Evolutionary conservation across 2,888 invertebrate species (phyloP).

Genomic region (Xylocampa areola): DNA sequence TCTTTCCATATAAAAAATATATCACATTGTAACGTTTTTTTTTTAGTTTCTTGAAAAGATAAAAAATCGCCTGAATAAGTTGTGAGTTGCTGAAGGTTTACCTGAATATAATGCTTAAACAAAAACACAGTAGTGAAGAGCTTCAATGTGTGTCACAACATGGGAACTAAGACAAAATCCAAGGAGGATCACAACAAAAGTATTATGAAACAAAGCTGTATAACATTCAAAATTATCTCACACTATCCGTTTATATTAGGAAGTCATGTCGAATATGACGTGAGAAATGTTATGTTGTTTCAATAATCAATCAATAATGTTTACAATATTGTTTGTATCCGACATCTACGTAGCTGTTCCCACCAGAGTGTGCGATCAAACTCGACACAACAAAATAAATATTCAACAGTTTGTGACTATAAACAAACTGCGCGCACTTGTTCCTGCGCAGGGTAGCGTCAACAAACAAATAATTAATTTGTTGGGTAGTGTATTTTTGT

Average conservation of each 20-base stretch:
- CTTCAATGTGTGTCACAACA: slow-evolving; percentile 13
- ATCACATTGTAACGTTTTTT: too few relatives aligned
- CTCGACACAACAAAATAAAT: slow-evolving; percentile 87
- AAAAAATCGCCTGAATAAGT: too few relatives aligned
- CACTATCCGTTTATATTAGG: slow-evolving; percentile 48
- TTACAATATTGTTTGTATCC: slow-evolving; percentile 70
- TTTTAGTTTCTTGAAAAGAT: too few relatives aligned
- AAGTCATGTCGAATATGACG: slow-evolving; percentile 42
- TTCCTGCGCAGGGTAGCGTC: slow-evolving; percentile 68
- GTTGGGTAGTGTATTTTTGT: too few relatives aligned
- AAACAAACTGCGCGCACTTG: slow-evolving; percentile 83
- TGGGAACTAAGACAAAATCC: slow-evolving; percentile 20
- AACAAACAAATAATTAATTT: slow-evolving; percentile 59
- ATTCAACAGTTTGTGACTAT: slow-evolving; percentile 84
- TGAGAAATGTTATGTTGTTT: slow-evolving; percentile 59
- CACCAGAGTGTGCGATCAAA: slow-evolving; percentile 84
- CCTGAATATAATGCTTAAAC: neutral
- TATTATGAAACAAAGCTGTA: slow-evolving; percentile 22
- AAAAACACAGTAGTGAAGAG: slow-evolving; percentile 12
- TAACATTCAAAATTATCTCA: slow-evolving; percentile 34
- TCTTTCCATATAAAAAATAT: too few relatives aligned
- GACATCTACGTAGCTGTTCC: slow-evolving; percentile 72
- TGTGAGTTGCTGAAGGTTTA: too few relatives aligned
- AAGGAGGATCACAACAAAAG: slow-evolving; percentile 3
- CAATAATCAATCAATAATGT: slow-evolving; percentile 66